Evolutionary conservation across 2,113 vertebrate genomes (phyloP), one percentile per base, ranked within the genome.

Genomic region (Malaclemys terrapin): DNA sequence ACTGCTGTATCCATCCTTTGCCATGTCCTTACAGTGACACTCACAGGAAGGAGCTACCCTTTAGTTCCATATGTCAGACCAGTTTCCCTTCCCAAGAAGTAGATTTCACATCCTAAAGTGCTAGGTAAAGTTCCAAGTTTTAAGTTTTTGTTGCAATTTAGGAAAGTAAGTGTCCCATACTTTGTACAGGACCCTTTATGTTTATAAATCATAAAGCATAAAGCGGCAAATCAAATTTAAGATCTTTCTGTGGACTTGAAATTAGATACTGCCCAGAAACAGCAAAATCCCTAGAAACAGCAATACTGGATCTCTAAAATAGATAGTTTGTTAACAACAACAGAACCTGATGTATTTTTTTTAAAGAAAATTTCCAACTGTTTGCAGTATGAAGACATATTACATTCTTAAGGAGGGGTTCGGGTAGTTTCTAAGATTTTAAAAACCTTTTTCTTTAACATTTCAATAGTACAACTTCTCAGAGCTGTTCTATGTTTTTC

Each of bases 401-500:
- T 72, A 52, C 82, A 95, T 24, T 54, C 17, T 22, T 59, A 9
- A 5, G n/a, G 49, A 35, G 3, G 38, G 5, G 24, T 87, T 86
- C 81, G 53, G 38, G 1, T 42, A 82, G 72, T 89, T 92, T 91
- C n/a, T 90, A 38, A 69, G 62, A 1, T 84, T 93, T 76, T n/a
- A 59, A 95, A 94, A 91, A 25, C 57, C 38, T 75, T 1, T 0
- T 78, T 47, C 78, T 82, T 88, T 93, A 93, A 53, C 82, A 84
- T 53, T 94, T 52, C 49, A 25, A 82, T 45, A 80, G 82, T 88
- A 13, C 0, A 9, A 53, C 79, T 94, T 95, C 84, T 89, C 27
- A 13, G 75, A 96, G 75, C 54, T 94, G 91, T 94, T 95, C 35
- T 38, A 27, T 93, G 93, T 96, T 95, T 97, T 86, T 42, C 79